Base-by-base conservation (phyloP, 1,140 invertebrate genomes). In the Calephelis nemesis region DNA sequence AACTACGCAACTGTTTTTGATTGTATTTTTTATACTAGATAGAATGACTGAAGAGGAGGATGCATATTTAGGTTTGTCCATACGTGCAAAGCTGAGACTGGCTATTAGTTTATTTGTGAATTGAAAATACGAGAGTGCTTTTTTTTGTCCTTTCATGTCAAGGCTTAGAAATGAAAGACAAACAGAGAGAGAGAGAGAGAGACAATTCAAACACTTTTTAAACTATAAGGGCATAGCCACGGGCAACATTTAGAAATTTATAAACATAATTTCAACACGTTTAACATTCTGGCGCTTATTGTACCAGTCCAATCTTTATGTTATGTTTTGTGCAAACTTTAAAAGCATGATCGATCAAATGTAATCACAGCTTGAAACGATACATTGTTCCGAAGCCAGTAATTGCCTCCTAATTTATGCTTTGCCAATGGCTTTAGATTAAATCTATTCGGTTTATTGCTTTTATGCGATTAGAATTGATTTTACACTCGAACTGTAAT, bases 351-450 rank as follows among this genome's bases (percentile, higher is more conserved):
- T 60, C 54, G 54, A 60, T 60, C 54, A 60, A 60, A 60, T 39
- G 54, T 39, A 60, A 60, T 60, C 54, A 60, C 54, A n/a, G 54
- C 30, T 60, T 39, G 11, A 60, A 60, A 60, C 54, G 54, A 60
- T 60, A 60, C 54, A 60, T 60, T 60, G 54, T 60, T 60, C 7
- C 54, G 8, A 60, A 60, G 54, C 54, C 30, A 39, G 54, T 60
- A 60, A 60, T 60, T 60, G 54, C 19, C 54, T 60, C 54, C 54
- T 60, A 60, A 60, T 60, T 60, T 60, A 60, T 60, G 54, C 54
- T 39, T 39, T 39, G 54, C 19, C 54, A 60, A 60, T 60, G 54
- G 54, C 39, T 60, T 60, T 60, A 60, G 54, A 60, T 60, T 60
- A 60, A 60, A 60, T 60, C 54, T 60, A 60, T 60, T 40, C 12